Evolutionary conservation across 2,888 invertebrate genomes (phyloP), one percentile per base, ranked within the genome.

Genomic region (Drosophila subquinaria): DNA sequence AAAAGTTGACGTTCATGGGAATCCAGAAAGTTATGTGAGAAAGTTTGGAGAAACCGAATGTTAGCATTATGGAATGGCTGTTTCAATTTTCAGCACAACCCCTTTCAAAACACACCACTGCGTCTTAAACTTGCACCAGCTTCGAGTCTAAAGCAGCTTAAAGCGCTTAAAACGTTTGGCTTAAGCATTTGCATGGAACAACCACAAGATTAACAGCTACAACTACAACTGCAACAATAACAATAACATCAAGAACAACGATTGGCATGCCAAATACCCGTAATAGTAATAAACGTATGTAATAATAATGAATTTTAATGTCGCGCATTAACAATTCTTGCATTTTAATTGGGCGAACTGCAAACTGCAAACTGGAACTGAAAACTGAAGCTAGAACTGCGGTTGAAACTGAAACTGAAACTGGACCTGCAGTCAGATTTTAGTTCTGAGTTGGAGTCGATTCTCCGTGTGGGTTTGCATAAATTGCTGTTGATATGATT

Each of bases 401-500:
- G 30, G 17, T 53, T 57, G 70, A 70, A 38, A 40, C 48, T 43
- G 23, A 23, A 55, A 43, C 42, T 43, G 23, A 23, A 55, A 43
- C 42, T 69, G 70, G 60, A 48, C 38, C 27, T 27, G 27, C 27
- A 57, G 35, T 47, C 35, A 6, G 45, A 23, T 36, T 20, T 10
- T 10, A 36, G 42, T 40, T 33, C 10, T 17, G 51, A 48, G 45
- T 20, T 61, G 52, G 40, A 50, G 61, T 60, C 51, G 17, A 33
- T 65, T 56, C 65, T 27, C 56, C 61, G 79, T 84, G 90, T 88
- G 88, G 89, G 84, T 69, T 75, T 75, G 89, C 86, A 90, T 90
- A 87, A 90, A 89, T 90, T 89, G 89, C 89, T 83, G 87, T 81
- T 87, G 88, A 88, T 88, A 84, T 88, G 87, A 88, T 88, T 88